Percentiles rank a stretch among this genome's conserved stretches.
These are phyloP conservation scores for Galeopterus variegatus DNA, from an alignment of 2,113 vertebrate genomes.

Conservation along the genomic window DNA sequence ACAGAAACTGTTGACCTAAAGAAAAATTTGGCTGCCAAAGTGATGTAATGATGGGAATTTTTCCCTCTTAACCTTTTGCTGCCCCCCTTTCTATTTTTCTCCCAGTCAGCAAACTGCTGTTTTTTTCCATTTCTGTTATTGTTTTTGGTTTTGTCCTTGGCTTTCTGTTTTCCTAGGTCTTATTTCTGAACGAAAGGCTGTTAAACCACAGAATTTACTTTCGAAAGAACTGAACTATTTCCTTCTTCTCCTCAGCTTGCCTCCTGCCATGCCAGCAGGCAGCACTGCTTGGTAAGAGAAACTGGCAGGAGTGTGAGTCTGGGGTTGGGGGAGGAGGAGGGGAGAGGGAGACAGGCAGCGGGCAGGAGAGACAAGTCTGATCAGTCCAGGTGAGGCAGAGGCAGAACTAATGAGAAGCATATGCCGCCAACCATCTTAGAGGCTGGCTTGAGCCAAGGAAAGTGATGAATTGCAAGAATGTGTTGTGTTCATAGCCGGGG, in stretches of 20 bases:
- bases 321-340: neutral
- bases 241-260: neutral
- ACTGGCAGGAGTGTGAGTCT: neutral
- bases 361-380: neutral
- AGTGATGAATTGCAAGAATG: constrained; percentile 77
- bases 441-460: constrained; percentile 55
- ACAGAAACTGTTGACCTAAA: constrained; percentile 29
- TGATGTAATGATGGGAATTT: neutral
- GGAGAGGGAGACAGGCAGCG: neutral
- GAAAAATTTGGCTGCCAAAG: constrained; percentile 10
- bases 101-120: constrained; percentile 53
- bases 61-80: constrained; percentile 32
- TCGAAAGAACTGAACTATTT: neutral
- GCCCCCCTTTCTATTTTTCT: neutral
- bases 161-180: constrained; percentile 57
- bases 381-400: constrained; percentile 63
- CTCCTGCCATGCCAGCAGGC: constrained; percentile 25
- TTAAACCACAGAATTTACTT: constrained; percentile 67
- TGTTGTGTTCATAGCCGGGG: constrained; percentile 58
- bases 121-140: constrained; percentile 28
- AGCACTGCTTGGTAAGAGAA: neutral
- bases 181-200: constrained; percentile 59
- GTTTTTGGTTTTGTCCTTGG: constrained; percentile 55
- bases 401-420: constrained; percentile 67
- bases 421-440: constrained; percentile 37